These are phyloP conservation scores for Toxotes jaculatrix DNA, from an alignment of 2,113 vertebrate genomes.

Conservation along the genomic window DNA sequence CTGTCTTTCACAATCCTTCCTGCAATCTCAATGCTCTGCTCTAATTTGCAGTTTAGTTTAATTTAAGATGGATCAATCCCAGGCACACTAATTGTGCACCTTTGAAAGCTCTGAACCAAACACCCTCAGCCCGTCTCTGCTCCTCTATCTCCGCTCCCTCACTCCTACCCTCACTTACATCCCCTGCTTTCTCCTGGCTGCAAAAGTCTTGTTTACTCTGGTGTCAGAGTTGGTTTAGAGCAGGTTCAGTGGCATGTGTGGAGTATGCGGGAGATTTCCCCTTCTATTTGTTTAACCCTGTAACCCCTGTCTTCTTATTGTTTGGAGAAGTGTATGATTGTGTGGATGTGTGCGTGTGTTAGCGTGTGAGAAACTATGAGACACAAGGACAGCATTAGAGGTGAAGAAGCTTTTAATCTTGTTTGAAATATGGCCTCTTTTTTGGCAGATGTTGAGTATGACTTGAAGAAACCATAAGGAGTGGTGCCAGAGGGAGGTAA, in stretches of 20 bases:
- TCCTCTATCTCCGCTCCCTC: not conserved
- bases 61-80: slow-evolving; percentile 54
- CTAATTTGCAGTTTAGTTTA: slow-evolving; percentile 51
- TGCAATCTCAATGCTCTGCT: not conserved
- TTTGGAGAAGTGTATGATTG: not conserved
- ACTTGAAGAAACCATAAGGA: slow-evolving; percentile 41
- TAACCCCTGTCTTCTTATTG: slow-evolving; percentile 42
- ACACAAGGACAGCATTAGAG: not conserved
- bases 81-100: slow-evolving; percentile 39
- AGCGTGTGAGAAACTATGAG: not conserved
- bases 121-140: slow-evolving; percentile 2
- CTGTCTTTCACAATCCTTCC: slow-evolving; percentile 24
- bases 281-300: slow-evolving; percentile 71
- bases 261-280: slow-evolving; percentile 51
- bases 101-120: slow-evolving; percentile 20
- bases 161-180: not conserved
- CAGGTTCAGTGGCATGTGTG: slow-evolving; percentile 60
- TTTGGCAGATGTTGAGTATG: slow-evolving; percentile 42
- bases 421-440: slow-evolving; percentile 36
- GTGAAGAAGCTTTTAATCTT: slow-evolving; percentile 48
- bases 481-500: slow-evolving; percentile 42
- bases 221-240: slow-evolving; percentile 64
- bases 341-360: not conserved
- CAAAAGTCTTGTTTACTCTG: slow-evolving; percentile 57
- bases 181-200: slow-evolving; percentile 23